Percentiles rank a stretch among this genome's conserved stretches.
Conservation (phyloP, 1,140 invertebrate genomes). For the Penaeus indicus region DNA sequence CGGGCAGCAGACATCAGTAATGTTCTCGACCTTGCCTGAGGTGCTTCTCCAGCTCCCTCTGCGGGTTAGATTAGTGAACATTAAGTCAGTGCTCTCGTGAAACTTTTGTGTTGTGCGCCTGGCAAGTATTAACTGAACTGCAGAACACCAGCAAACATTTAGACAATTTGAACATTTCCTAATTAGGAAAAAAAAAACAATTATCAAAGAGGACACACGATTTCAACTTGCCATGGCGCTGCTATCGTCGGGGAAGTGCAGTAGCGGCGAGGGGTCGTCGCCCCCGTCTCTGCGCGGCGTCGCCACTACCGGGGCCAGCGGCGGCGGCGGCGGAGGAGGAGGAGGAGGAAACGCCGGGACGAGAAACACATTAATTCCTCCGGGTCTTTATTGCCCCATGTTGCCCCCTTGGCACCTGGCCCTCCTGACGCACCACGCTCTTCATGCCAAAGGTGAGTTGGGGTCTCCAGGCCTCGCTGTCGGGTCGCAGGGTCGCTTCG, state of each 20-base stretch:
- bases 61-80: no score
- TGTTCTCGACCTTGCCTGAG: no score
- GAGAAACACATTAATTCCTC: conserved; percentile 15
- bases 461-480: no score
- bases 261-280: conserved; percentile 40
- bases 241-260: conserved; percentile 33
- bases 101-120: no score
- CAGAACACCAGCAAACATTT: no score
- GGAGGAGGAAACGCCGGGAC: not conserved
- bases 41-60: no score
- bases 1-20: no score
- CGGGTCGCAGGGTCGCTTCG: no score
- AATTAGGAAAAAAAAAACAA: not conserved
- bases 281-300: conserved; percentile 23
- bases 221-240: conserved; percentile 37
- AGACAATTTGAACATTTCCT: no score
- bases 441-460: conserved; percentile 53
- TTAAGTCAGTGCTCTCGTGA: no score
- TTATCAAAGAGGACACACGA: not conserved
- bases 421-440: conserved; percentile 53
- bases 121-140: no score
- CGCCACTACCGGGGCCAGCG: not conserved
- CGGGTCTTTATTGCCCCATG: conserved; percentile 50
- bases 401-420: conserved; percentile 55
- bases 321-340: not conserved